Percentiles rank a stretch among this genome's conserved stretches.
These are phyloP conservation scores for Rhamphomyia laevipes DNA, from an alignment of 2,888 invertebrate genomes.

Conservation along the genomic window DNA sequence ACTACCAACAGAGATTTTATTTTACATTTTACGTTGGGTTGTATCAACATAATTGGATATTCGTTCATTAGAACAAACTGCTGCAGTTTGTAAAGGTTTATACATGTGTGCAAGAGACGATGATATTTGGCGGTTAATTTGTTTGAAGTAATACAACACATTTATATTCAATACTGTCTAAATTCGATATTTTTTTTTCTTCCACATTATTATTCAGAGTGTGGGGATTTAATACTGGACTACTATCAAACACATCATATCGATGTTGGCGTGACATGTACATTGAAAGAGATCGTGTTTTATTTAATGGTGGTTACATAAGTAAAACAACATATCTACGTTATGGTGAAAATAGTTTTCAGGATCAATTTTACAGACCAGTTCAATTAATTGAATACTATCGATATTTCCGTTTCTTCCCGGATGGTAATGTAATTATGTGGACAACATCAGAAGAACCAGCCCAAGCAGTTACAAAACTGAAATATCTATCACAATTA, in stretches of 20 bases:
- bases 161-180: too few relatives aligned
- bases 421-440: conserved; percentile 73
- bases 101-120: conserved; percentile 75
- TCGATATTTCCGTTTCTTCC: conserved; percentile 65
- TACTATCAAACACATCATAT: conserved; percentile 43
- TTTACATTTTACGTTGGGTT: conserved; percentile 82
- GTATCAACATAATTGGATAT: conserved; percentile 79
- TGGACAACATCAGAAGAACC: conserved; percentile 84
- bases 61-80: conserved; percentile 67
- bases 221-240: conserved; percentile 75
- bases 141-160: conserved; percentile 56
- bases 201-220: conserved; percentile 58
- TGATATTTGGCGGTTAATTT: conserved; percentile 77
- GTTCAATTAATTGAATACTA: conserved; percentile 90
- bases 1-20: conserved; percentile 76
- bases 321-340: conserved; percentile 86
- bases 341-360: conserved; percentile 85
- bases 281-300: conserved; percentile 63
- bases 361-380: conserved; percentile 74
- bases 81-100: conserved; percentile 72
- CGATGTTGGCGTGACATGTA: conserved; percentile 80
- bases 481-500: conserved; percentile 47
- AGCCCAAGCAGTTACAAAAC: conserved; percentile 50
- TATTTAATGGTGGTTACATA: conserved; percentile 86
- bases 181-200: too few relatives aligned